phyloP scores from a whole-genome alignment of 2,797 vertebrate genomes.

The Tympanoctomys barrerae region DNA sequence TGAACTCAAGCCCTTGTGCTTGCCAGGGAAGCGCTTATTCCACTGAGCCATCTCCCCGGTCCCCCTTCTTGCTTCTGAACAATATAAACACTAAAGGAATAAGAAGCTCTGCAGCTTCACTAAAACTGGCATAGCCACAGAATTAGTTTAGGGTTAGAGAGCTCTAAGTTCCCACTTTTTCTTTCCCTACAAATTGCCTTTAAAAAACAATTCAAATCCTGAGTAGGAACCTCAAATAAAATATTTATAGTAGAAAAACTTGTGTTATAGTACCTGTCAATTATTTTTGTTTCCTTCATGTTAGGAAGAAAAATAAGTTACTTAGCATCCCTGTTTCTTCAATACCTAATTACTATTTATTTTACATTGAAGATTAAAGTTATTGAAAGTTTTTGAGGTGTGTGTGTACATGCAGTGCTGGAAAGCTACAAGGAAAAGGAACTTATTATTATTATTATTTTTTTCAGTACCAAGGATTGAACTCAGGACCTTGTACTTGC shows the following conservation, averaged over 20 bases:
- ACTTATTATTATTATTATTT: too few relatives aligned
- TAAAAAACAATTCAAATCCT: slow-evolving; percentile 50
- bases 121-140: slow-evolving; percentile 13
- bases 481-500: too few relatives aligned
- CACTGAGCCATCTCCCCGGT: too few relatives aligned
- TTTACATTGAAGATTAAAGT: slow-evolving; percentile 60
- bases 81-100: slow-evolving; percentile 17
- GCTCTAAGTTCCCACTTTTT: slow-evolving; percentile 40
- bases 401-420: not conserved
- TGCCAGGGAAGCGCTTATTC: too few relatives aligned
- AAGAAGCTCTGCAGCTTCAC: not conserved
- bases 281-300: slow-evolving; percentile 59
- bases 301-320: slow-evolving; percentile 57
- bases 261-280: slow-evolving; percentile 55
- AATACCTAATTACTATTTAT: not conserved
- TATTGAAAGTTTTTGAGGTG: slow-evolving; percentile 26
- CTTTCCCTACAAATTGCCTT: not conserved
- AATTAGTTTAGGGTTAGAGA: slow-evolving; percentile 36
- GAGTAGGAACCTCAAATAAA: slow-evolving; percentile 55
- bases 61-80: not conserved
- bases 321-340: slow-evolving; percentile 29
- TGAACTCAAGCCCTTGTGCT: too few relatives aligned
- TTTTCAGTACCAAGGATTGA: too few relatives aligned
- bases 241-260: slow-evolving; percentile 58
- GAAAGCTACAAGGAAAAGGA: not conserved